Evolutionary conservation across 2,797 vertebrate genomes (phyloP).

Genomic region (Glossophaga mutica): DNA sequence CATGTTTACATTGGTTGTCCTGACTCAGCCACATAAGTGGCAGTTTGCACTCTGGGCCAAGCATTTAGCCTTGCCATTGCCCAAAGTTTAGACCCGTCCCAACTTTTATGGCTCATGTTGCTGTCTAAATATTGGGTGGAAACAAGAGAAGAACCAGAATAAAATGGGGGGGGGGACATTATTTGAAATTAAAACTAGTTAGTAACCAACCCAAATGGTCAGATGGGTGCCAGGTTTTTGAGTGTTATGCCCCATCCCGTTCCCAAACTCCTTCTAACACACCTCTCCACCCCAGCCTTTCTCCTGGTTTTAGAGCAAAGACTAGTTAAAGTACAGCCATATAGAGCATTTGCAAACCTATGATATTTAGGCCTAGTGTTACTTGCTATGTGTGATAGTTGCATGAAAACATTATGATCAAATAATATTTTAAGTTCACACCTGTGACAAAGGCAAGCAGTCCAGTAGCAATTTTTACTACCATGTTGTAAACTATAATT

Average conservation of each 20-base stretch:
- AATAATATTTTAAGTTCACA: neutral
- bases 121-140: constrained; percentile 80
- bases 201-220: neutral
- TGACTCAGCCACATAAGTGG: constrained; percentile 44
- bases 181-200: constrained; percentile 67
- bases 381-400: neutral
- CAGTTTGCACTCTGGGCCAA: constrained; percentile 16
- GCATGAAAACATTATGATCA: neutral
- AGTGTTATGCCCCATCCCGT: neutral
- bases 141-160: constrained; percentile 73
- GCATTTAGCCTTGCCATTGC: constrained; percentile 44
- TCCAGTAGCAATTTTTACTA: neutral
- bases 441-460: neutral
- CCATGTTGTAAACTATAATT: constrained; percentile 12
- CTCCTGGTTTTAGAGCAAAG: neutral
- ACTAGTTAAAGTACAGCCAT: neutral
- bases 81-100: constrained; percentile 63
- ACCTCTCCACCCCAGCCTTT: fast-evolving
- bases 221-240: neutral
- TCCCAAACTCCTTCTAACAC: neutral
- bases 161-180: constrained; percentile 54
- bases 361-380: neutral
- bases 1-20: constrained; percentile 62
- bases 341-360: neutral
- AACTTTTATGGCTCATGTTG: constrained; percentile 69